Evolutionary conservation across 2,113 vertebrate genomes (phyloP).

Genomic region (Dasyornis broadbenti): DNA sequence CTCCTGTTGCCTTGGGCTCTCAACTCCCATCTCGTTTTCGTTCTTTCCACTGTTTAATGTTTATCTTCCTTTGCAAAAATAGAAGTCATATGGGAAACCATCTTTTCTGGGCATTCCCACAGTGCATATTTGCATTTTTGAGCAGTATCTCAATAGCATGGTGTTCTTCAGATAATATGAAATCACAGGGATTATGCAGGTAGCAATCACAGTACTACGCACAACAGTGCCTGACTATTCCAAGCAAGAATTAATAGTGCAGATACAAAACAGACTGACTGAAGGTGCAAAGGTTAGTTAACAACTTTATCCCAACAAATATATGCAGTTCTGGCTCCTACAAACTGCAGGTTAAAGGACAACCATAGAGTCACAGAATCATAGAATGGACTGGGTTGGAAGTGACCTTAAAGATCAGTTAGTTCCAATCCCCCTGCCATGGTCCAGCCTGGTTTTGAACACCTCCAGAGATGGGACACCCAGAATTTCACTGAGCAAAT

Average conservation of each 20-base stretch:
- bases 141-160: not conserved
- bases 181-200: conserved; percentile 28
- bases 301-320: not conserved
- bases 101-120: conserved; percentile 44
- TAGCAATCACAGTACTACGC: conserved; percentile 9
- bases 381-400: not conserved
- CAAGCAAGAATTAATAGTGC: not conserved
- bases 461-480: not conserved
- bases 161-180: conserved; percentile 37
- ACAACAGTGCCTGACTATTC: not conserved
- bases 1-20: not conserved
- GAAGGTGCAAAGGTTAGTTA: not conserved
- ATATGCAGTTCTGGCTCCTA: not conserved
- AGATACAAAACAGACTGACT: not conserved
- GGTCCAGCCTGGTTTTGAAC: not conserved
- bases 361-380: not conserved
- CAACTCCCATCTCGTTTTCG: not conserved
- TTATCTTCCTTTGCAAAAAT: conserved; percentile 27
- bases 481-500: not conserved
- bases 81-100: conserved; percentile 4
- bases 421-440: not conserved
- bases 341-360: not conserved
- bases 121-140: conserved; percentile 50
- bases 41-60: conserved; percentile 22
- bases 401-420: not conserved